Percentiles rank a stretch among this genome's conserved stretches.
Conservation (phyloP, 2,797 vertebrate species). For the Myotis daubentonii region DNA sequence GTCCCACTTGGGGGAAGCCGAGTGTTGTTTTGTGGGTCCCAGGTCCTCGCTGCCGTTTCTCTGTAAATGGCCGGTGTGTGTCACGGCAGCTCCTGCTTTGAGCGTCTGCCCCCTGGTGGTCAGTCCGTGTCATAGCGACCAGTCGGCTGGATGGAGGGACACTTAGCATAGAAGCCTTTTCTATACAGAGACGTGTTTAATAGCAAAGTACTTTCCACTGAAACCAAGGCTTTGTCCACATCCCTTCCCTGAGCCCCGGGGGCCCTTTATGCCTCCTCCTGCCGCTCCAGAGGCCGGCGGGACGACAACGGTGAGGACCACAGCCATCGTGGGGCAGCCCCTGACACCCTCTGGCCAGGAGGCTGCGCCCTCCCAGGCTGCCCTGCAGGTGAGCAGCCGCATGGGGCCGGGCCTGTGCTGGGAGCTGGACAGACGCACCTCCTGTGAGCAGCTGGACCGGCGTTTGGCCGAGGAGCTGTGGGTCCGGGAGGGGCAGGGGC, state of each 20-base stretch:
- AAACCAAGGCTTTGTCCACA: neutral
- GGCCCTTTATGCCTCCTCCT: rapidly evolving
- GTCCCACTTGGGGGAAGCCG: too few relatives aligned
- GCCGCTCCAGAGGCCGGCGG: rapidly evolving
- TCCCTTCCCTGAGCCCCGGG: neutral
- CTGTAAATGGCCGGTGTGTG: too few relatives aligned
- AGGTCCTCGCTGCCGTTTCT: too few relatives aligned
- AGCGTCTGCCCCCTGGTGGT: too few relatives aligned
- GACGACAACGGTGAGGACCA: too few relatives aligned
- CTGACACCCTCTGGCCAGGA: neutral
- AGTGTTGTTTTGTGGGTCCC: too few relatives aligned
- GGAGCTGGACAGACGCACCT: rapidly evolving
- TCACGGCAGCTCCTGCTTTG: too few relatives aligned
- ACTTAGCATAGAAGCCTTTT: too few relatives aligned
- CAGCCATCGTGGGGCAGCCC: neutral
- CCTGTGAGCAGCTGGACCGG: rapidly evolving
- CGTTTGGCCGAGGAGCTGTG: neutral
- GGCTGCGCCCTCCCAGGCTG: neutral
- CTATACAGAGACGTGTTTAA: too few relatives aligned
- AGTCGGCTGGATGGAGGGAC: too few relatives aligned
- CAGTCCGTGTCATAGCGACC: too few relatives aligned
- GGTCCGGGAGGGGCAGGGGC: too few relatives aligned
- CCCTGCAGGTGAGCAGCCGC: neutral
- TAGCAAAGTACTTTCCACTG: neutral
- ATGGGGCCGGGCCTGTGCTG: rapidly evolving